Conservation (phyloP, 64 coral and sea anemone species). For the Montipora sp. region DNA sequence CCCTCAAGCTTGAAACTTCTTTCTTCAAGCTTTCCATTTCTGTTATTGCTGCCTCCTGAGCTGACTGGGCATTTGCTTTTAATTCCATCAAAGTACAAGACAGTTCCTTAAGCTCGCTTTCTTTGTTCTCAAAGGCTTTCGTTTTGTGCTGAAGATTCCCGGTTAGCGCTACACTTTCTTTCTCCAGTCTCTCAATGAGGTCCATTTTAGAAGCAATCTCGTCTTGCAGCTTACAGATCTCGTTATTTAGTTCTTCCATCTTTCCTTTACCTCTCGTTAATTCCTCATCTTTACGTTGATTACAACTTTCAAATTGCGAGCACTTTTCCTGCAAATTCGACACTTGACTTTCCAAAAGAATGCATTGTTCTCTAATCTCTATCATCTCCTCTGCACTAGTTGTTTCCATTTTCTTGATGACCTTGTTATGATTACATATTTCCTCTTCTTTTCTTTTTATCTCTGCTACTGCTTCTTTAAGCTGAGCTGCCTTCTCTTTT, state of each 20-base stretch:
- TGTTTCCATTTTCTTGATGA: constrained; percentile 9
- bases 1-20: neutral
- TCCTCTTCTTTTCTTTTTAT: constrained; percentile 34
- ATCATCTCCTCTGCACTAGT: neutral
- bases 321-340: neutral
- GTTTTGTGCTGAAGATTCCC: constrained; percentile 1
- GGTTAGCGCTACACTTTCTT: neutral
- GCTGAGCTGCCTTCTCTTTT: constrained; percentile 14
- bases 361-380: constrained; percentile 23
- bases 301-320: constrained; percentile 6
- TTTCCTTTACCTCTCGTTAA: neutral
- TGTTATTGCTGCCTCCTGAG: neutral
- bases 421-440: neutral
- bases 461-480: neutral
- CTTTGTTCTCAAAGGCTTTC: constrained; percentile 26
- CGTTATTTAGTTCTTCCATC: neutral
- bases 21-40: constrained; percentile 19
- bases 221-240: neutral
- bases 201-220: constrained; percentile 8
- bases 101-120: constrained; percentile 38
- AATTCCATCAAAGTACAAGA: neutral
- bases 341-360: neutral
- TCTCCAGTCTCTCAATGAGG: constrained; percentile 4
- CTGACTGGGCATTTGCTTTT: constrained; percentile 27
- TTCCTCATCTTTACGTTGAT: neutral